Conservation (phyloP, 2,113 vertebrate species). For the Hyla sarda region DNA sequence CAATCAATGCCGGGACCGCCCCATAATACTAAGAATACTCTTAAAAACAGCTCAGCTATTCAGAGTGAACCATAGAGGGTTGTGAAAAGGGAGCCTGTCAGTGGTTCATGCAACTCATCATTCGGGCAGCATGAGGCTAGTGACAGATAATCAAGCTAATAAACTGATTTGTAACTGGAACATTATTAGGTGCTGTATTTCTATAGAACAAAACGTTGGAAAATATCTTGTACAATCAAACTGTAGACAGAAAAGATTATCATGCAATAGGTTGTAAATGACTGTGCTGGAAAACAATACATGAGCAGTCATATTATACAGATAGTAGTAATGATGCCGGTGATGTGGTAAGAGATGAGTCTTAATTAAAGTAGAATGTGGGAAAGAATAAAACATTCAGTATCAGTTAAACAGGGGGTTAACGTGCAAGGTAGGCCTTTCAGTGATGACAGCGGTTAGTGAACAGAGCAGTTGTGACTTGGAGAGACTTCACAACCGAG, state of each 20-base stretch:
- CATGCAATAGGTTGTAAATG: background rate
- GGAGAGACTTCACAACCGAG: slow-evolving; percentile 65
- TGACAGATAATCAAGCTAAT: background rate
- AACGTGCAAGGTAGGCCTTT: slow-evolving; percentile 58
- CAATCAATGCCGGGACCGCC: too few species aligned
- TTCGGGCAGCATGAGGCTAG: too few species aligned
- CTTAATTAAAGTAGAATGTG: background rate
- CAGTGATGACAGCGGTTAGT: slow-evolving; percentile 69
- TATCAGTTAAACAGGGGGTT: slow-evolving; percentile 58
- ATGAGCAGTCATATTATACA: slow-evolving; percentile 5
- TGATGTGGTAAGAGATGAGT: background rate
- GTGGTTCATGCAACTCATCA: too few species aligned
- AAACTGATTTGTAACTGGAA: background rate
- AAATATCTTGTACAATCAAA: background rate
- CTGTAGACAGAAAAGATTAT: background rate
- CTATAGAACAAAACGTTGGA: background rate
- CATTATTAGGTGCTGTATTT: background rate
- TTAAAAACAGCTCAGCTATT: too few species aligned
- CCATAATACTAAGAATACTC: too few species aligned
- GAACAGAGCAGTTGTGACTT: slow-evolving; percentile 64
- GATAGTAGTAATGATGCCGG: background rate
- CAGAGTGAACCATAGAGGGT: too few species aligned
- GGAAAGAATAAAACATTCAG: slow-evolving; percentile 40
- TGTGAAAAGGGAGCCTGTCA: too few species aligned
- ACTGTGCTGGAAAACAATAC: background rate